Base-by-base conservation (phyloP, 2,888 invertebrate species). In the Tubulanus polymorphus region DNA sequence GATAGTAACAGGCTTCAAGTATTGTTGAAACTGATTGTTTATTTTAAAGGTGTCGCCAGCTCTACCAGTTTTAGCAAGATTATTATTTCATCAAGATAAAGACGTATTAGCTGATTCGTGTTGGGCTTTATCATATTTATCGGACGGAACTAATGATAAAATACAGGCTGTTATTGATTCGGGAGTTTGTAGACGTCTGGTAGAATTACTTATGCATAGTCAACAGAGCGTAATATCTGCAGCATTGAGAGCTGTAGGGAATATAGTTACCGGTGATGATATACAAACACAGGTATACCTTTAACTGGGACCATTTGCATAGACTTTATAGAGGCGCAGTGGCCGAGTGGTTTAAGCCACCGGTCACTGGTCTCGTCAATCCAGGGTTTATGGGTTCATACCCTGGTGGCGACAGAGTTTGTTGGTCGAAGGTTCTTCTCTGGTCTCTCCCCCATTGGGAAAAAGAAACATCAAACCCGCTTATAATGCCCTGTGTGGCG, bases 251-350 rank as follows among this genome's bases (percentile, higher is more conserved):
- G 95, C 95, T n/a, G 93, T 95, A 2, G 96, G 96, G 47, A 97
- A 97, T 80, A 93, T 97, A 66, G 95, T 96, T 48, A 96, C 96
- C 0, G 96, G 96, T 30, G 93, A 94, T 79, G 96, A 96, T 79
- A 85, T 88, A 53, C 96, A 96, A 82, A 96, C 96, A 48, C 95
- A 96, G 82, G 75, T 76, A 8, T 56, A n/a, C n/a, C n/a, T n/a
- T n/a, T n/a, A n/a, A n/a, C n/a, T n/a, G n/a, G n/a, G n/a, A n/a
- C n/a, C n/a, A n/a, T n/a, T n/a, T n/a, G n/a, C n/a, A n/a, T n/a
- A n/a, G n/a, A n/a, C n/a, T n/a, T n/a, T n/a, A n/a, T n/a, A n/a
- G n/a, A n/a, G n/a, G n/a, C n/a, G n/a, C n/a, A n/a, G n/a, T n/a
- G n/a, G n/a, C n/a, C n/a, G n/a, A n/a, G n/a, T n/a, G n/a, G n/a